phyloP scores from a whole-genome alignment of 2,113 vertebrate species.

The Myrmophylax atrothorax region DNA sequence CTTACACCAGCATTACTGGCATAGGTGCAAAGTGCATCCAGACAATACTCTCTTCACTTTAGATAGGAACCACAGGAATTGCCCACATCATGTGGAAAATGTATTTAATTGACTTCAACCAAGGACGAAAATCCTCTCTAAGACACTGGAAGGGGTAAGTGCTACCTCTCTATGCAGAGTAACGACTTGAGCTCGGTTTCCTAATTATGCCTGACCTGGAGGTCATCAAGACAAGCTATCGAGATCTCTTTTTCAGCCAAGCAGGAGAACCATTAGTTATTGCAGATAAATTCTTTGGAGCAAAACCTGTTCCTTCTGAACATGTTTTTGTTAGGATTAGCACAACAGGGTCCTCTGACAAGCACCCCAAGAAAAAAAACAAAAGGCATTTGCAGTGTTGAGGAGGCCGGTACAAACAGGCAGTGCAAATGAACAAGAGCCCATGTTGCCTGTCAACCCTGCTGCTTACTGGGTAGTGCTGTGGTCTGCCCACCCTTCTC shows the following conservation, averaged over 20 bases:
- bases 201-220: neutral
- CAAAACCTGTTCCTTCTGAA: neutral
- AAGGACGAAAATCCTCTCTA: neutral
- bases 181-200: neutral
- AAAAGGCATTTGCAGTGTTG: neutral
- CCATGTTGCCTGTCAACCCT: slow-evolving; percentile 7
- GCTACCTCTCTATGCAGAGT: neutral
- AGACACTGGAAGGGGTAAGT: neutral
- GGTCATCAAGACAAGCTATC: neutral
- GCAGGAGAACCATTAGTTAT: neutral
- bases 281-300: neutral
- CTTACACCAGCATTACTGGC: neutral
- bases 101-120: neutral
- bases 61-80: neutral
- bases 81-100: neutral
- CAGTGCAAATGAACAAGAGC: neutral
- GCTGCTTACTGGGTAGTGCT: slow-evolving; percentile 1
- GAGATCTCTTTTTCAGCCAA: neutral
- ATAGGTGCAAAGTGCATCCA: neutral
- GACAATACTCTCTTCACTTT: neutral
- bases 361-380: neutral
- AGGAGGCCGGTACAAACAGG: neutral
- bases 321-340: neutral
- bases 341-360: neutral
- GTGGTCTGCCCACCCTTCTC: slow-evolving; percentile 39